Percentiles rank a stretch among this genome's conserved stretches.
These are phyloP conservation scores for Cherax quadricarinatus DNA, from an alignment of 1,140 invertebrate species.

Conservation along the genomic window DNA sequence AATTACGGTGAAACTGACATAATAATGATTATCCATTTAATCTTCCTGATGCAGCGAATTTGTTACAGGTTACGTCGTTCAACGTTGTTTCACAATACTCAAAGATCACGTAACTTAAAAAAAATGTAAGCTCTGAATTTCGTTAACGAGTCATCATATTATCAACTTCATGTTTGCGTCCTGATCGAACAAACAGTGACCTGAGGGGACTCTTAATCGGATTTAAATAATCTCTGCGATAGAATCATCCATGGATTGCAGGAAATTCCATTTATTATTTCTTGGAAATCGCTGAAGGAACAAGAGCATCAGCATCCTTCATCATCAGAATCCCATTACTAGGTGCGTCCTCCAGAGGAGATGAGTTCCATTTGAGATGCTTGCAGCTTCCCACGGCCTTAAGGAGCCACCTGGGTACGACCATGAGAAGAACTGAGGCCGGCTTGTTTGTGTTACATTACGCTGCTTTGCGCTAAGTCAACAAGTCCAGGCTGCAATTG, in stretches of 20 bases:
- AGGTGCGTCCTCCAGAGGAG: neutral
- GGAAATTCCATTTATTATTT: neutral
- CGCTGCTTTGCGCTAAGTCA: neutral
- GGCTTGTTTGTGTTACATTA: slow-evolving; percentile 11
- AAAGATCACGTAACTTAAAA: too few relatives aligned
- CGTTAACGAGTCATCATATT: too few relatives aligned
- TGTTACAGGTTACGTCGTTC: too few relatives aligned
- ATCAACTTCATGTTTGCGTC: too few relatives aligned
- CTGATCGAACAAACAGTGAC: too few relatives aligned
- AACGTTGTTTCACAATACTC: too few relatives aligned
- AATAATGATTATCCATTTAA: too few relatives aligned
- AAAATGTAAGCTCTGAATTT: too few relatives aligned
- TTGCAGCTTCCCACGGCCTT: neutral
- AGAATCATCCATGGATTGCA: neutral
- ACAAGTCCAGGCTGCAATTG: neutral
- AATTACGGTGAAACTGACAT: too few relatives aligned
- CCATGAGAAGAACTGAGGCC: neutral
- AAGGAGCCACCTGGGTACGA: neutral
- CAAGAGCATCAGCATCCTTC: neutral
- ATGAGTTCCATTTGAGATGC: neutral
- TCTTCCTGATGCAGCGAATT: too few relatives aligned
- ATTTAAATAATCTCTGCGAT: neutral
- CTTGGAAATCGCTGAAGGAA: neutral
- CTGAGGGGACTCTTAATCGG: too few relatives aligned
- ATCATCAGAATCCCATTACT: slow-evolving; percentile 15